Percentiles rank a stretch among this genome's conserved stretches.
phyloP scores from a whole-genome alignment of 2,888 invertebrate species.

The Andrena haemorrhoa region DNA sequence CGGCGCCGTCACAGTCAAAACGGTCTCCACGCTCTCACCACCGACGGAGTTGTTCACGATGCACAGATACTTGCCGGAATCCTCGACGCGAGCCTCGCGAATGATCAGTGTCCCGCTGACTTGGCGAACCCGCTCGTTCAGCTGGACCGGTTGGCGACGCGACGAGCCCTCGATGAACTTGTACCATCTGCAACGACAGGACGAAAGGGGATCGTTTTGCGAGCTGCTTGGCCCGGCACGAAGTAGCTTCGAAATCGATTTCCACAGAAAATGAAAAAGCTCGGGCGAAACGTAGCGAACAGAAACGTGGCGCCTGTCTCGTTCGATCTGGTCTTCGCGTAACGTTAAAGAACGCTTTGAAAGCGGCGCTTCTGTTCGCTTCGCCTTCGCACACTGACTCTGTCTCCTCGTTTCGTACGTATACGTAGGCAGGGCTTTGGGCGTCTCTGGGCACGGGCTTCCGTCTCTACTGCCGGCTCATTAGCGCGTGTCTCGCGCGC shows the following conservation, averaged over 20 bases:
- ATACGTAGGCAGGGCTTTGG: slow-evolving; percentile 71
- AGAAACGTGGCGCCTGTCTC: slow-evolving; percentile 13
- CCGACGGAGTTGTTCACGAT: slow-evolving; percentile 98
- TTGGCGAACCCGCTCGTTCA: slow-evolving; percentile 96
- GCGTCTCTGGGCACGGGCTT: slow-evolving; percentile 76
- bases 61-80: slow-evolving; percentile 97
- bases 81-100: slow-evolving; percentile 95
- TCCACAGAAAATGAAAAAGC: slow-evolving; percentile 10
- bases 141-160: slow-evolving; percentile 94
- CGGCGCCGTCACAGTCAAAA: slow-evolving; percentile 96
- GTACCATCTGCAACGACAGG: slow-evolving; percentile 91
- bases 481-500: slow-evolving; percentile 54
- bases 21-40: slow-evolving; percentile 96
- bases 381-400: slow-evolving; percentile 36
- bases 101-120: slow-evolving; percentile 97
- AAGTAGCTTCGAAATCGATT: slow-evolving; percentile 31
- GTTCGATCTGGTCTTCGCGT: neutral
- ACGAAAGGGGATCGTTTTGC: slow-evolving; percentile 39
- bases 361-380: slow-evolving; percentile 32
- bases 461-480: slow-evolving; percentile 60
- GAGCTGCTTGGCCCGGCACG: slow-evolving; percentile 39
- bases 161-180: slow-evolving; percentile 95
- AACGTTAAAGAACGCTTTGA: neutral
- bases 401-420: slow-evolving; percentile 36
- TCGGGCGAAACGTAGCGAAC: slow-evolving; percentile 32